Conservation (phyloP, 2,888 invertebrate species). For the Polia nebulosa region DNA sequence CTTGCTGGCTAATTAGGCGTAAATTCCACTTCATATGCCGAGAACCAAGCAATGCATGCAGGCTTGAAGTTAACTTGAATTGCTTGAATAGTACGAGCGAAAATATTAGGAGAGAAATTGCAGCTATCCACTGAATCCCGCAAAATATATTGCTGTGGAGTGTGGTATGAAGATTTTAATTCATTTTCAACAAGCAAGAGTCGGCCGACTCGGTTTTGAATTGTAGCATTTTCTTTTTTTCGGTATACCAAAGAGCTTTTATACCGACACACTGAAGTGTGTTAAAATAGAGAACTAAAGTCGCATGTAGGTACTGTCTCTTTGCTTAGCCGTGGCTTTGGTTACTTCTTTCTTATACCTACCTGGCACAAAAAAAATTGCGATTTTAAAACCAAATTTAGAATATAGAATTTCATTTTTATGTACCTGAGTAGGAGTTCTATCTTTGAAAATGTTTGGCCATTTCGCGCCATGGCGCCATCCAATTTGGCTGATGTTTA, state of each 20-base stretch:
- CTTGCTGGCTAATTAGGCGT: conserved; percentile 49
- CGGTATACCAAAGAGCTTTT: neutral
- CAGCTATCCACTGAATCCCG: conserved; percentile 1
- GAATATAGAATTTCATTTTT: conserved; percentile 26
- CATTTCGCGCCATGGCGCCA: conserved; percentile 38
- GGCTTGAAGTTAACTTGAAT: conserved; percentile 35
- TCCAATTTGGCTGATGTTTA: conserved; percentile 62
- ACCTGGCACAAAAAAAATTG: neutral
- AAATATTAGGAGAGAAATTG: conserved; percentile 29
- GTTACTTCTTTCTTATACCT: neutral
- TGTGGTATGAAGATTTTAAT: conserved; percentile 2
- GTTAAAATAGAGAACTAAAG: neutral
- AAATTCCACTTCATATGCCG: conserved; percentile 48
- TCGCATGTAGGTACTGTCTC: neutral
- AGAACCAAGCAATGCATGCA: conserved; percentile 32
- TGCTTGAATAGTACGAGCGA: conserved; percentile 20
- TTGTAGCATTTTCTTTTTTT: neutral
- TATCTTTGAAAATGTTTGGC: conserved; percentile 51
- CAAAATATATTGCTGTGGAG: conserved; percentile 13
- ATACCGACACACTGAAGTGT: neutral
- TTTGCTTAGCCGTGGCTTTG: neutral
- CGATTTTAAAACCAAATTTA: conserved; percentile 13
- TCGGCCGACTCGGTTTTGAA: neutral
- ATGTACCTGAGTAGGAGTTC: conserved; percentile 38
- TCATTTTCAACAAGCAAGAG: neutral